Evolutionary conservation across 2,888 invertebrate genomes (phyloP), one percentile per base, ranked within the genome.

Genomic region (Harmothoe impar): DNA sequence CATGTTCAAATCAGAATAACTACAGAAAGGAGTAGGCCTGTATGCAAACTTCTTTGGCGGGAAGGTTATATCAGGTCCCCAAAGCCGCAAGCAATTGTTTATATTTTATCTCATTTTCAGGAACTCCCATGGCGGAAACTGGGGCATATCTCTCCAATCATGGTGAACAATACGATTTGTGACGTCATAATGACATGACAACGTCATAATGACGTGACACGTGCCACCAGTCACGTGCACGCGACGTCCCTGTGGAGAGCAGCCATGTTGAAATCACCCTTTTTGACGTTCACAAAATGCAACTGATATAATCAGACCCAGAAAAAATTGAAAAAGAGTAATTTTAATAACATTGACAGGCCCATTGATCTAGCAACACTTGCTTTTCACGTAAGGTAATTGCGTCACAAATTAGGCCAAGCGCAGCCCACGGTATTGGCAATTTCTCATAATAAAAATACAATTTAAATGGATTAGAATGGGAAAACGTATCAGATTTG

Each of bases 211-310:
- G 72, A 72, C 72, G 72, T 29, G 72, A n/a, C 72, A 29, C 72
- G 72, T 72, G 72, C 29, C 25, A 72, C 72, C 72, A 72, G 72
- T 25, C n/a, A 29, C 31, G 72, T 72, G 72, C 72, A 72, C 72
- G 72, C 29, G n/a, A 72, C 29, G 15, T 72, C 72, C 29, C 72
- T 0, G 29, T 15, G 72, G 72, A 29, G 43, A 43, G 62, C 29
- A 29, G 15, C 72, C 15, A 72, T n/a, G 31, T 25, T n/a, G 25
- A 72, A n/a, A 29, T 72, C 25, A 72, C 29, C 5, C 72, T 29
- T 25, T 29, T 72, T 72, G 72, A 29, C 72, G 72, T 25, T 25
- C 72, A 72, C 29, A 25, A 72, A 72, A 72, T 29, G 0, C 29
- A 29, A 25, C n/a, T 29, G 29, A 72, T 72, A 72, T 29, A 72